A percentile compares a stretch with the other conserved stretches of the same genome.
Evolutionary conservation across 2,888 invertebrate genomes (phyloP).

Genomic region (Agrotis ipsilon): DNA sequence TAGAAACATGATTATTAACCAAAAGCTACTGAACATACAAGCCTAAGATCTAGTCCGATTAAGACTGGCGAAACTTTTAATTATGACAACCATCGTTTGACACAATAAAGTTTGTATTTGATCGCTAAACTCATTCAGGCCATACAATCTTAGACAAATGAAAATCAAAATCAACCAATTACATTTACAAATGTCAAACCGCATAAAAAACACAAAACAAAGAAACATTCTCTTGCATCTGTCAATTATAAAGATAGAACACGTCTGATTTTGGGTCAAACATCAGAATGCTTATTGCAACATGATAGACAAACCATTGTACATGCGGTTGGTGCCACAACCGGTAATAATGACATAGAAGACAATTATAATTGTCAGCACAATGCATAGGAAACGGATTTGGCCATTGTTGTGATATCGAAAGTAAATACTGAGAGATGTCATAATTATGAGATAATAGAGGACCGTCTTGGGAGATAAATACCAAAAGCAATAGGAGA

Average conservation of each 20-base stretch:
- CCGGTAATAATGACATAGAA: constrained; percentile 57
- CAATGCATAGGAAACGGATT: constrained; percentile 64
- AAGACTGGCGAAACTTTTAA: background rate
- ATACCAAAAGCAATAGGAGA: background rate
- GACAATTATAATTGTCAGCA: constrained; percentile 62
- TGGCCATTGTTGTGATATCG: constrained; percentile 54
- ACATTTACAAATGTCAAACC: constrained; percentile 22
- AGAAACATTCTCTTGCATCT: constrained; percentile 65
- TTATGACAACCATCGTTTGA: background rate
- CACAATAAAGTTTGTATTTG: no score
- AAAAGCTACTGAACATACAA: background rate
- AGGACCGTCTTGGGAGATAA: background rate
- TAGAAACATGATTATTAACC: background rate
- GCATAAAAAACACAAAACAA: constrained; percentile 49
- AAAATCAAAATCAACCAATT: background rate
- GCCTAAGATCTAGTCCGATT: background rate
- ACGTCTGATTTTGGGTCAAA: constrained; percentile 72
- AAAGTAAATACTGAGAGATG: constrained; percentile 55
- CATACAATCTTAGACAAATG: background rate
- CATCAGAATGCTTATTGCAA: constrained; percentile 76
- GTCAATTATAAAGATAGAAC: constrained; percentile 76
- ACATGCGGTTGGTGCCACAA: constrained; percentile 40
- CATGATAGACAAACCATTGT: constrained; percentile 70
- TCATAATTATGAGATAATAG: constrained; percentile 47
- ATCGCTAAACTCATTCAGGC: no score